Conservation (phyloP, 2,888 invertebrate genomes). For the Pteria penguin region DNA sequence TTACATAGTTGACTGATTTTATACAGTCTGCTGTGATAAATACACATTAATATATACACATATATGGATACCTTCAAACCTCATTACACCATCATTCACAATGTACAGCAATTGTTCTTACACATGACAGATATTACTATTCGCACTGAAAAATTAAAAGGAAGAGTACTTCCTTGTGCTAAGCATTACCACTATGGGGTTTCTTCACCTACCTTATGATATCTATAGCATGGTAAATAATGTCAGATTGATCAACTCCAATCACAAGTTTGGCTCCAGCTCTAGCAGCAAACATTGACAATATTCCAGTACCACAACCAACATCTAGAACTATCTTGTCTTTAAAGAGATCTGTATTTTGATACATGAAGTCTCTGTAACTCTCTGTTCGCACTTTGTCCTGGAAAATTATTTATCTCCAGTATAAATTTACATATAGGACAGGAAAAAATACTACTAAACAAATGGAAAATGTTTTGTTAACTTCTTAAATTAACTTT, state of each 20-base stretch:
- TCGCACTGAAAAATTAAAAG: not conserved
- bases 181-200: too few relatives aligned
- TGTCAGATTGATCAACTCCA: conserved; percentile 81
- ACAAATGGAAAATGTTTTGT: not conserved
- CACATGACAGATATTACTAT: not conserved
- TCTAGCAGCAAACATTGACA: conserved; percentile 93
- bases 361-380: conserved; percentile 90
- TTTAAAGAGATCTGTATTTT: conserved; percentile 86
- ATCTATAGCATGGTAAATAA: conserved; percentile 81
- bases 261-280: conserved; percentile 91
- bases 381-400: conserved; percentile 87
- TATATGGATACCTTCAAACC: too few relatives aligned
- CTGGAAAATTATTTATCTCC: too few relatives aligned
- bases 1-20: not conserved
- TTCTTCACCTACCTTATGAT: conserved; percentile 81
- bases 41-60: too few relatives aligned
- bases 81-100: too few relatives aligned
- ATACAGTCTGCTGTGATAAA: too few relatives aligned
- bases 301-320: conserved; percentile 85
- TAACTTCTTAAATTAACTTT: not conserved
- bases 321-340: conserved; percentile 86
- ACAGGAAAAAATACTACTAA: too few relatives aligned
- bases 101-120: not conserved
- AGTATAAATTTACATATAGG: not conserved
- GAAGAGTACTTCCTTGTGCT: too few relatives aligned